Base-by-base conservation (phyloP, 2,888 invertebrate species). In the Luffia ferchaultella region DNA sequence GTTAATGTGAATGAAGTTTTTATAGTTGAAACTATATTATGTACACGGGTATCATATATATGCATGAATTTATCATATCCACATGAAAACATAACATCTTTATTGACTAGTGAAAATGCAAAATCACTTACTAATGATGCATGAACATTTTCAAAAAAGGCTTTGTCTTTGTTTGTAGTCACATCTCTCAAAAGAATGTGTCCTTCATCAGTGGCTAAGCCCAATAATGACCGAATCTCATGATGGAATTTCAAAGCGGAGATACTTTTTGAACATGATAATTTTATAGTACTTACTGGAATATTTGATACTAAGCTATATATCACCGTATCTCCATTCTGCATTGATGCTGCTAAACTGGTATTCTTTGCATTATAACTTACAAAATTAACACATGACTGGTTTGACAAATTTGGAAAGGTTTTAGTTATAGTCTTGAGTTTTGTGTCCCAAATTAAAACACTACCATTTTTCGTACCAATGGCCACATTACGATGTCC, bases 91-190 rank as follows among this genome's bases (percentile, higher is more conserved):
- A 88, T 67, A 1, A 88, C 77, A 64, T 87, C 86, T 54, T 74
- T 71, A 58, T 86, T 86, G 9, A 86, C 71, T 0, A 86, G 77
- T 0, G 87, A 87, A 65, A 82, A 88, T 30, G 77, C 69, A 52
- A 87, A 72, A 56, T 86, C 85, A 56, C 85, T 86, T n/a, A 88
- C 85, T 1, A 86, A 85, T 2, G 87, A 86, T 16, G 83, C 82
- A 58, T 88, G 88, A 3, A 85, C 76, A 59, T 79, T 77, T 58
- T 82, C 77, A 68, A 80, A 78, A 53, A 68, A 71, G 5, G 66
- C 74, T 64, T 74, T 82, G 52, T 85, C 83, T 61, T 78, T 84
- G 54, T 83, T 80, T 1, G 74, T 75, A 15, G 72, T 71, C 20
- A 84, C 68, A 54, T 85, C 85, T 56, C 76, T 66, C 5, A 85